phyloP scores from a whole-genome alignment of 2,888 invertebrate species.

The Drosophila greeni region DNA sequence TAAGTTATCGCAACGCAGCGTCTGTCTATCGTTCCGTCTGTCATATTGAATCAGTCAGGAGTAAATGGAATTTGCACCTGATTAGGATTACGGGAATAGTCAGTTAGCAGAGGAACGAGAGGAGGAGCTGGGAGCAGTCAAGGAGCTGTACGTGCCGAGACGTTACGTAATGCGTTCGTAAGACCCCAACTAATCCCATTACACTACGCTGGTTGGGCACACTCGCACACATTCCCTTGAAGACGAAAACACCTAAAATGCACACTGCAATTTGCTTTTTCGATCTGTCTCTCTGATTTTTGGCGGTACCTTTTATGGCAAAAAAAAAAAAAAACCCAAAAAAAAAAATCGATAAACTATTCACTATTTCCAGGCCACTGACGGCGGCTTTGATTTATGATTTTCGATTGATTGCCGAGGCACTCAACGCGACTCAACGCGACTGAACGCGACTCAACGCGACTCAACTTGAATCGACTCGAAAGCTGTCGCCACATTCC shows the following conservation, averaged over 20 bases:
- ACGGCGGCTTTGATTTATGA: constrained; percentile 64
- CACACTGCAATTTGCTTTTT: constrained; percentile 53
- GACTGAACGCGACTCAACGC: too few relatives aligned
- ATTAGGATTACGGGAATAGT: constrained; percentile 45
- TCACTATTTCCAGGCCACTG: constrained; percentile 54
- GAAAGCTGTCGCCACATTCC: constrained; percentile 46
- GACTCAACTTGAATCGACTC: constrained; percentile 13
- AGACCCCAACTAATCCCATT: constrained; percentile 77
- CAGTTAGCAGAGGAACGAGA: not conserved
- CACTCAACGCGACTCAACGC: constrained; percentile 25
- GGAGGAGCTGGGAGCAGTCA: not conserved
- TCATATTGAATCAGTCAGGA: constrained; percentile 70
- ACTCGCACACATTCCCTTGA: constrained; percentile 8
- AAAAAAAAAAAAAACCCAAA: constrained; percentile 44
- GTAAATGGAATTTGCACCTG: constrained; percentile 69
- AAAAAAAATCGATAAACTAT: constrained; percentile 53
- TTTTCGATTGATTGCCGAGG: constrained; percentile 56
- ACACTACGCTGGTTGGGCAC: constrained; percentile 47
- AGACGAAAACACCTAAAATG: constrained; percentile 41
- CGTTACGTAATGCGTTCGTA: constrained; percentile 74
- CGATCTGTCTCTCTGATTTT: constrained; percentile 17
- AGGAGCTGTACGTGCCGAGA: constrained; percentile 28
- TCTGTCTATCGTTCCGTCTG: constrained; percentile 45
- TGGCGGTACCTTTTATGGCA: constrained; percentile 61
- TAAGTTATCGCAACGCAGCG: constrained; percentile 26